phyloP scores from a whole-genome alignment of 2,888 invertebrate species.

The Sarcophaga carnaria region DNA sequence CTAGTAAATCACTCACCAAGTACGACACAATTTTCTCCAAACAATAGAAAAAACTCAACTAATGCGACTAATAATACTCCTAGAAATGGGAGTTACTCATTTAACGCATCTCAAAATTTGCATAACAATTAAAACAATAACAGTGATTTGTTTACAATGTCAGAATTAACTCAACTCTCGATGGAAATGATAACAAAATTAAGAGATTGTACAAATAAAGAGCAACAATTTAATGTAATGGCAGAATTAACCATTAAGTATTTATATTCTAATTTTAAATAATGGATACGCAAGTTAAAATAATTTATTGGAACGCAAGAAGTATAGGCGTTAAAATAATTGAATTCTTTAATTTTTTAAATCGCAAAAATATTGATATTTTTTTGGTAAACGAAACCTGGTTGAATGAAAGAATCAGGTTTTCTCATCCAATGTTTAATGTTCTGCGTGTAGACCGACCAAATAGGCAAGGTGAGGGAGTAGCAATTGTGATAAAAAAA shows the following conservation, averaged over 20 bases:
- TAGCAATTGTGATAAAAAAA: constrained; percentile 41
- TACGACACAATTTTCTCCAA: too few species aligned
- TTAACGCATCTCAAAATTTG: too few species aligned
- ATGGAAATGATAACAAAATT: too few species aligned
- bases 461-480: constrained; percentile 32
- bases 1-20: too few species aligned
- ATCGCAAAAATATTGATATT: constrained; percentile 33
- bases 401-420: not conserved
- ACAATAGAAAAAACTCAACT: too few species aligned
- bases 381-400: constrained; percentile 38
- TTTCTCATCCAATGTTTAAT: not conserved
- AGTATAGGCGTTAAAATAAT: constrained; percentile 39
- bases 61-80: too few species aligned
- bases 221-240: constrained; percentile 1
- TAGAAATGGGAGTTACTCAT: too few species aligned
- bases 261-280: constrained; percentile 42
- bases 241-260: constrained; percentile 53
- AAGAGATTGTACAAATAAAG: too few species aligned
- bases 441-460: constrained; percentile 31
- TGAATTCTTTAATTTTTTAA: constrained; percentile 49
- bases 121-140: too few species aligned
- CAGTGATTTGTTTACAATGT: too few species aligned
- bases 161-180: too few species aligned
- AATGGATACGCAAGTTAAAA: constrained; percentile 32
- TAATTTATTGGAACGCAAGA: constrained; percentile 49